Evolutionary conservation across 2,797 vertebrate genomes (phyloP).

Genomic region (Labroides dimidiatus): DNA sequence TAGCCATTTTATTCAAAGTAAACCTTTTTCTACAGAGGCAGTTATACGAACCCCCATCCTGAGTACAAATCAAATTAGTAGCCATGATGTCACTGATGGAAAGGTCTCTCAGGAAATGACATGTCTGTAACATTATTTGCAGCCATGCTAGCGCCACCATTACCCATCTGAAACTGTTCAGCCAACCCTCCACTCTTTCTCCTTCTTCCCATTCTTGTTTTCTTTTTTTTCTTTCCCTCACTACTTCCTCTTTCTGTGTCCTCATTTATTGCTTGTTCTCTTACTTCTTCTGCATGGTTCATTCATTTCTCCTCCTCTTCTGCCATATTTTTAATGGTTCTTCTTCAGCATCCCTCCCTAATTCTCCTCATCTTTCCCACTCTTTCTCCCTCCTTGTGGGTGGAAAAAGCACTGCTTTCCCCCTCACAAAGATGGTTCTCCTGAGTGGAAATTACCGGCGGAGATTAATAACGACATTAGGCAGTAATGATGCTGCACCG

Average conservation of each 20-base stretch:
- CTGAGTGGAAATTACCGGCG: slow-evolving; percentile 84
- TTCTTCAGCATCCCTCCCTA: slow-evolving; percentile 50
- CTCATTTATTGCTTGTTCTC: slow-evolving; percentile 16
- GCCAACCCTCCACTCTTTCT: slow-evolving; percentile 22
- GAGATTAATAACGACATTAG: slow-evolving; percentile 89
- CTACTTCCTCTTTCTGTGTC: slow-evolving; percentile 13
- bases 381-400: slow-evolving; percentile 27
- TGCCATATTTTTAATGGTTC: slow-evolving; percentile 57
- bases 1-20: slow-evolving; percentile 37
- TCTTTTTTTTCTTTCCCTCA: slow-evolving; percentile 2
- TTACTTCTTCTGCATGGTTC: slow-evolving; percentile 20
- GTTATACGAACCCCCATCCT: slow-evolving; percentile 34
- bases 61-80: slow-evolving; percentile 66
- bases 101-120: slow-evolving; percentile 70
- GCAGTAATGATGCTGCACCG: slow-evolving; percentile 86
- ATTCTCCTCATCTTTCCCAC: slow-evolving; percentile 40
- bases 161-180: slow-evolving; percentile 30
- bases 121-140: slow-evolving; percentile 57
- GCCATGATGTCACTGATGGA: slow-evolving; percentile 70
- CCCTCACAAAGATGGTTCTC: slow-evolving; percentile 79
- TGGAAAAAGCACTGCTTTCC: slow-evolving; percentile 60
- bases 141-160: slow-evolving; percentile 50
- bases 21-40: slow-evolving; percentile 47
- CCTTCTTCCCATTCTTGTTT: not conserved
- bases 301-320: slow-evolving; percentile 34